Base-by-base conservation (phyloP, 1,140 invertebrate species). In the Rhagoletis pomonella region DNA sequence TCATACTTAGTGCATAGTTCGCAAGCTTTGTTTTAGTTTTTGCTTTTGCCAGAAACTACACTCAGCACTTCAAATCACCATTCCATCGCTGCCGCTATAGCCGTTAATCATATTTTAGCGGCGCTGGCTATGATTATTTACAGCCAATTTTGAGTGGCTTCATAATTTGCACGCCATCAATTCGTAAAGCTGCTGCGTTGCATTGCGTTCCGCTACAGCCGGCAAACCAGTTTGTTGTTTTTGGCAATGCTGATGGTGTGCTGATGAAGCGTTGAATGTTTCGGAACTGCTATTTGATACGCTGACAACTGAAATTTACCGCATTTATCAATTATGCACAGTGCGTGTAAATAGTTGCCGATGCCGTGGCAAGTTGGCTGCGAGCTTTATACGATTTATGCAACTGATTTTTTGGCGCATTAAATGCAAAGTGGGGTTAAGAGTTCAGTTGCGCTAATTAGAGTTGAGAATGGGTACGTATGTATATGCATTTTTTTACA, bases 161-260 rank as follows among this genome's bases (percentile, higher is more conserved):
- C 60, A 62, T 62, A 62, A 62, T 62, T 62, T 62, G 60, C 60
- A 62, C 60, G 60, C 60, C 60, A 62, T 62, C 60, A 62, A 62
- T 62, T 62, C 17, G 12, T 14, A 55, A 9, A 55, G 50, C 50
- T 55, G 50, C 50, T 55, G 50, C 17, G 60, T 14, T 62, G 60
- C 60, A 62, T 14, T 62, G 9, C 17, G 60, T n/a, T n/a, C n/a
- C n/a, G n/a, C 14, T 55, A 9, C 50, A 55, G 50, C 9, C 50
- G 50, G 60, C 60, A 62, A 12, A 14, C 60, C 10, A 4, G 10
- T 4, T n/a, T 62, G 60, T 62, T n/a, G 60, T 62, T 62, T 6
- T 62, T 62, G 60, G 9, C 1, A 14, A 4, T 14, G 60, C 12
- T 62, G 60, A 6, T 62, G 12, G 4, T 62, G 60, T 62, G 60